phyloP scores from a whole-genome alignment of 2,113 vertebrate genomes.

The Aplodontia rufa region DNA sequence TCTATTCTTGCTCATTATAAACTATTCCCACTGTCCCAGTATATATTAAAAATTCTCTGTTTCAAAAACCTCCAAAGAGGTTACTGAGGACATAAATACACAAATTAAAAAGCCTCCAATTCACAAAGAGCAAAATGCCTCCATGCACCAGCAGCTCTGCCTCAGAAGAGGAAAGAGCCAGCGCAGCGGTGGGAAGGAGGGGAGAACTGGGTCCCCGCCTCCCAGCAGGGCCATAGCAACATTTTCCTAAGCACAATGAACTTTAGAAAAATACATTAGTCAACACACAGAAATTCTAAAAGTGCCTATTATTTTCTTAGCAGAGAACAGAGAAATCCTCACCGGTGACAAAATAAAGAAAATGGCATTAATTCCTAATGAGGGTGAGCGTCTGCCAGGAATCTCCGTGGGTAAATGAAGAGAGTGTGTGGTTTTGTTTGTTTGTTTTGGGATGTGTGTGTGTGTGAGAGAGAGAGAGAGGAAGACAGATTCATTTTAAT shows the following conservation, averaged over 20 bases:
- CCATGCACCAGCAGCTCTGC: neutral
- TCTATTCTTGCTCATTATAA: neutral
- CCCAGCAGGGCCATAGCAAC: neutral
- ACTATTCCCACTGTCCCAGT: neutral
- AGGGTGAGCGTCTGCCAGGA: neutral
- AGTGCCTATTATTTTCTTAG: neutral
- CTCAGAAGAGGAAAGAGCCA: neutral
- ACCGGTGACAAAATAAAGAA: neutral
- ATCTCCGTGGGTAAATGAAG: neutral
- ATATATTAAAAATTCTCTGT: neutral
- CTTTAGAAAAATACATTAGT: neutral
- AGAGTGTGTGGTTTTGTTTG: neutral
- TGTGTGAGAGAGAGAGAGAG: no score
- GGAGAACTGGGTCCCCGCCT: neutral
- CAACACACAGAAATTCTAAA: neutral
- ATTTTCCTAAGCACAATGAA: neutral
- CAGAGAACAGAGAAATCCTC: neutral
- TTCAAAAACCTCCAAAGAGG: constrained; percentile 14
- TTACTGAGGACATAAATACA: neutral
- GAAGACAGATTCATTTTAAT: neutral
- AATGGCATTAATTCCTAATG: neutral
- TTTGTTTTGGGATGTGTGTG: no score
- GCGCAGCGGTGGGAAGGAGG: neutral
- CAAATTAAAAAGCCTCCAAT: neutral
- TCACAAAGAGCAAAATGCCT: neutral